phyloP scores from a whole-genome alignment of 2,113 vertebrate species.

The Melanostigma gelatinosum region DNA sequence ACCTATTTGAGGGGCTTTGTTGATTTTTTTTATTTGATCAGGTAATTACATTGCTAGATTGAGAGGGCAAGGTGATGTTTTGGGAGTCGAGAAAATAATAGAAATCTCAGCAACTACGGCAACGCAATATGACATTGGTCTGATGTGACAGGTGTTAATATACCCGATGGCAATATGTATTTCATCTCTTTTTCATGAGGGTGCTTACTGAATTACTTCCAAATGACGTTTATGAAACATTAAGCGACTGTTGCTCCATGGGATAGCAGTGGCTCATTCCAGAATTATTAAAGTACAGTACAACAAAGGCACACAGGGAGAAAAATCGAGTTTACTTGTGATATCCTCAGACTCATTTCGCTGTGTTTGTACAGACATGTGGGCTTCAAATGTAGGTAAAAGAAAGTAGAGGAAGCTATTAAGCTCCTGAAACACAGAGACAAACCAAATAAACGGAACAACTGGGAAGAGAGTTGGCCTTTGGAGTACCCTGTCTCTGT shows the following conservation, averaged over 20 bases:
- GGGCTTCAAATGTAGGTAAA: constrained; percentile 47
- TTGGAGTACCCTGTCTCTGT: constrained; percentile 51
- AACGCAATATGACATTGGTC: constrained; percentile 63
- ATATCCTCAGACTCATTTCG: constrained; percentile 51
- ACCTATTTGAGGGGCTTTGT: constrained; percentile 66
- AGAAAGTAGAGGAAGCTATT: constrained; percentile 72
- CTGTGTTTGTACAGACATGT: constrained; percentile 62
- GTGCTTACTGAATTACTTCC: constrained; percentile 74
- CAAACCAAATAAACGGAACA: constrained; percentile 71
- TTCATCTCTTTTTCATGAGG: constrained; percentile 72
- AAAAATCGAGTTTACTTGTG: constrained; percentile 47
- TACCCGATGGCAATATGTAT: constrained; percentile 73
- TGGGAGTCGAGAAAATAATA: constrained; percentile 65
- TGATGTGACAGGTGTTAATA: constrained; percentile 78
- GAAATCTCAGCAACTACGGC: constrained; percentile 62
- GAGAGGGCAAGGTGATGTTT: constrained; percentile 66
- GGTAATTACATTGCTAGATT: constrained; percentile 74
- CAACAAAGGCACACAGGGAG: constrained; percentile 21
- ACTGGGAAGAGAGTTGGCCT: constrained; percentile 62
- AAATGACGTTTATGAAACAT: constrained; percentile 76
- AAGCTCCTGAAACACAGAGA: constrained; percentile 64
- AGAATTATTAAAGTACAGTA: constrained; percentile 57
- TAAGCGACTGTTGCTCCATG: constrained; percentile 56
- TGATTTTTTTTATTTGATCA: constrained; percentile 72
- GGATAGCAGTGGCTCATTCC: constrained; percentile 43